These are phyloP conservation scores for Gallinago media DNA, from an alignment of 2,113 vertebrate genomes.

Conservation along the genomic window DNA sequence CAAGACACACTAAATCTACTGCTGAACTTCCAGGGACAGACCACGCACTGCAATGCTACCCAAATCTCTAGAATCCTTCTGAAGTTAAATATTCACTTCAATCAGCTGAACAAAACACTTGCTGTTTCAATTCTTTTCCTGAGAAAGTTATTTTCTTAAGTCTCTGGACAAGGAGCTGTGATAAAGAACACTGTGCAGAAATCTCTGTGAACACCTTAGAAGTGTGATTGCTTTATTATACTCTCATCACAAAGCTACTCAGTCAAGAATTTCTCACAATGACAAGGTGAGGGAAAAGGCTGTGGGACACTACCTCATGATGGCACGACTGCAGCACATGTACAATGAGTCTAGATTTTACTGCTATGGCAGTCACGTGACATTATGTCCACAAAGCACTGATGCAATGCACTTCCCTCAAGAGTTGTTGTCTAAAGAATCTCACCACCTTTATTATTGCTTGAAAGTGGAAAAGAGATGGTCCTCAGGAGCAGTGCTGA, in stretches of 20 bases:
- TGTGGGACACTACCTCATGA: not conserved
- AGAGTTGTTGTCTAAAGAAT: not conserved
- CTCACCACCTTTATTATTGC: not conserved
- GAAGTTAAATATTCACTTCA: not conserved
- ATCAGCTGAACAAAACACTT: not conserved
- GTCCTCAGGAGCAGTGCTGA: not conserved
- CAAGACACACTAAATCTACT: not conserved
- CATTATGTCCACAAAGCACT: accelerated
- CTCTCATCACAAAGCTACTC: not conserved
- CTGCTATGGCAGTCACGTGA: accelerated
- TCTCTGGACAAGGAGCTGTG: not conserved
- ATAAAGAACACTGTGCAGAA: not conserved
- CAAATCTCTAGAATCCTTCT: not conserved
- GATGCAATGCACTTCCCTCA: not conserved
- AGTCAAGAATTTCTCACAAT: not conserved
- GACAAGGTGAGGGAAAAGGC: not conserved
- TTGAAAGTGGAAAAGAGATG: not conserved
- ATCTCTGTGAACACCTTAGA: not conserved
- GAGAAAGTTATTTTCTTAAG: not conserved
- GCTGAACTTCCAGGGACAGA: not conserved
- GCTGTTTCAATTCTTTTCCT: not conserved
- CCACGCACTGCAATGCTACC: not conserved
- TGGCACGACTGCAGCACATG: not conserved
- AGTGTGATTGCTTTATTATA: not conserved
- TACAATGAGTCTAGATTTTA: not conserved